Conservation (phyloP, 2,888 invertebrate species). For the Sycophila texana region DNA sequence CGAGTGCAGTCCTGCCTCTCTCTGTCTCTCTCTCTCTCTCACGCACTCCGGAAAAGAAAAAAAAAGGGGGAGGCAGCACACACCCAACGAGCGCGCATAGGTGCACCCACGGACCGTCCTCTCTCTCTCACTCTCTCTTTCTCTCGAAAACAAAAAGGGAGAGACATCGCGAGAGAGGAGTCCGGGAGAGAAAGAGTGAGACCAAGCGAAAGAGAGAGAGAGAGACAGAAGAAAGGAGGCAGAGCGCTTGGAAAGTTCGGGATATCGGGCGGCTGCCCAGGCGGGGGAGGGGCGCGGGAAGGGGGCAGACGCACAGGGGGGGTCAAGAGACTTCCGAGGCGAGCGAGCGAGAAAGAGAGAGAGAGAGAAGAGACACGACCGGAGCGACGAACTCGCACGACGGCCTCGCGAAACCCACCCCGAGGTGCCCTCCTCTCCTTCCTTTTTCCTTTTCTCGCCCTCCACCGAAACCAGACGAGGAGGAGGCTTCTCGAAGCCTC, state of each 20-base stretch:
- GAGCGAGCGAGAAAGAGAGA: background rate
- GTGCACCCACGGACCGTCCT: no score
- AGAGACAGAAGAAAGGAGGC: background rate
- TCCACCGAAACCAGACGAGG: background rate
- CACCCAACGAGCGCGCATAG: no score
- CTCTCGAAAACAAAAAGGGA: no score
- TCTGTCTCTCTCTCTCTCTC: no score
- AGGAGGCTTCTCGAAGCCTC: background rate
- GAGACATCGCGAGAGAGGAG: background rate
- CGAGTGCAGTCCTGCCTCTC: no score
- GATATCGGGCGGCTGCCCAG: slow-evolving; percentile 17
- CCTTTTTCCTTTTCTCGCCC: background rate
- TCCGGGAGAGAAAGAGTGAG: background rate
- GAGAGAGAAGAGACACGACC: background rate
- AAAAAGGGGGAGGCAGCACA: no score
- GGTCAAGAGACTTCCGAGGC: slow-evolving; percentile 35
- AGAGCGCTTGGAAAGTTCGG: slow-evolving; percentile 40
- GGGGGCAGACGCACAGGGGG: slow-evolving; percentile 7
- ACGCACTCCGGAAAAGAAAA: no score
- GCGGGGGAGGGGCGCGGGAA: background rate
- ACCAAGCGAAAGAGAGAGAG: background rate
- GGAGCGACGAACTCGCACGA: slow-evolving; percentile 23
- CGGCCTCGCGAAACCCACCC: background rate
- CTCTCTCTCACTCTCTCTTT: no score
- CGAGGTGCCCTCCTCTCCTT: background rate